A percentile compares a stretch with the other conserved stretches of the same genome.
phyloP scores from a whole-genome alignment of 2,113 vertebrate genomes.

The Anhinga anhinga region DNA sequence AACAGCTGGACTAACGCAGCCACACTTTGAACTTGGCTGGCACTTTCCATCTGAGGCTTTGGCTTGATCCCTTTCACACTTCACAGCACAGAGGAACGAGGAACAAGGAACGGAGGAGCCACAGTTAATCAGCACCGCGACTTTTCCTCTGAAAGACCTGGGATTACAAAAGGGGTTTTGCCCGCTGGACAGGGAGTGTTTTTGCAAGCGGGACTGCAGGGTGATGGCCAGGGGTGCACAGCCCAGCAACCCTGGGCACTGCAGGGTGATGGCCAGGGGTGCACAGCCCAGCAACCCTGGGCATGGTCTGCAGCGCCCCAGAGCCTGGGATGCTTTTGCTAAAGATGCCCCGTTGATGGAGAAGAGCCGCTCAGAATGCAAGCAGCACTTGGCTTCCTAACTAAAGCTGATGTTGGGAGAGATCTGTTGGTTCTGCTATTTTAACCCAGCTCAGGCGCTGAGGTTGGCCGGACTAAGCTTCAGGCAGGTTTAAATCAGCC shows the following conservation, averaged over 20 bases:
- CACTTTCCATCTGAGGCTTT: conserved; percentile 8
- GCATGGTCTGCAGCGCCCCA: background rate
- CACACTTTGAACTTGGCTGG: conserved; percentile 3
- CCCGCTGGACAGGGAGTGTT: fast-evolving
- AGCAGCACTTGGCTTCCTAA: background rate
- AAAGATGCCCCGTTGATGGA: fast-evolving
- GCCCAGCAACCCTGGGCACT: background rate
- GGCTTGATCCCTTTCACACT: conserved; percentile 10
- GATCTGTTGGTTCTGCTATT: background rate
- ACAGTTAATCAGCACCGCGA: background rate
- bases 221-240: background rate
- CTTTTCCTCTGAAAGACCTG: background rate
- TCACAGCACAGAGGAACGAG: background rate
- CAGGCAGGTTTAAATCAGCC: background rate
- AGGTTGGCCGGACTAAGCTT: background rate
- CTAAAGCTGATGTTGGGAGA: background rate
- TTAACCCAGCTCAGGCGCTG: fast-evolving
- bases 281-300: background rate
- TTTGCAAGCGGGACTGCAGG: background rate
- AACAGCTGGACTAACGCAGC: conserved; percentile 37
- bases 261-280: background rate
- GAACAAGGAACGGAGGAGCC: background rate
- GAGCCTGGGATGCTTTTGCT: background rate
- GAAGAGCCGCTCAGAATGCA: background rate
- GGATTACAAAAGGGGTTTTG: background rate